Conservation (phyloP, 2,113 vertebrate genomes). For the Calcarius ornatus region DNA sequence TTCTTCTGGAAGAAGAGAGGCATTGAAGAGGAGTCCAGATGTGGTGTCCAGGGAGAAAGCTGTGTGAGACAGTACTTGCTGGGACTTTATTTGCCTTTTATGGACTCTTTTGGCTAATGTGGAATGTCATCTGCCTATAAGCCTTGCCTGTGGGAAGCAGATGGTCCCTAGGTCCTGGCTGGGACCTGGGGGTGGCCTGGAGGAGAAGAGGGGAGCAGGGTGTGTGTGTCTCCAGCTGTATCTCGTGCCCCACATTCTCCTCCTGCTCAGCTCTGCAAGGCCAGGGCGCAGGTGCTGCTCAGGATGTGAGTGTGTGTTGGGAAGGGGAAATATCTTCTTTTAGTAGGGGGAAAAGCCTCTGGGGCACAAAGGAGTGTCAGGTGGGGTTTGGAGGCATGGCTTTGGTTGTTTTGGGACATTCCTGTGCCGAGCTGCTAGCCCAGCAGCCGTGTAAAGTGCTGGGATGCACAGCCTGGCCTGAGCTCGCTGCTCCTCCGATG, state of each 20-base stretch:
- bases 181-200: not conserved
- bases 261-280: not conserved
- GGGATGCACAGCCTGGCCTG: not conserved
- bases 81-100: conserved; percentile 17
- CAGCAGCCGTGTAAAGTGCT: not conserved
- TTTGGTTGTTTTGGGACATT: not conserved
- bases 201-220: not conserved
- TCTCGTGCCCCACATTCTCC: fast-evolving
- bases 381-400: not conserved
- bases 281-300: fast-evolving
- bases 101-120: not conserved
- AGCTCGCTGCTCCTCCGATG: not conserved
- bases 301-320: fast-evolving
- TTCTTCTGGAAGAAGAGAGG: not conserved
- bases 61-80: not conserved
- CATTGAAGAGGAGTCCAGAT: conserved; percentile 26
- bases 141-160: not conserved
- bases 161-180: not conserved
- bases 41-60: conserved; percentile 13
- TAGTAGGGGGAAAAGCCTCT: fast-evolving
- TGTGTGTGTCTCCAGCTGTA: fast-evolving
- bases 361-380: not conserved
- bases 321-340: not conserved
- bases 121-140: not conserved
- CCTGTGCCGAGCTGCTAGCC: not conserved